Percentiles rank a stretch among this genome's conserved stretches.
Evolutionary conservation across 2,113 vertebrate genomes (phyloP).

Genomic region (Centrocercus urophasianus): DNA sequence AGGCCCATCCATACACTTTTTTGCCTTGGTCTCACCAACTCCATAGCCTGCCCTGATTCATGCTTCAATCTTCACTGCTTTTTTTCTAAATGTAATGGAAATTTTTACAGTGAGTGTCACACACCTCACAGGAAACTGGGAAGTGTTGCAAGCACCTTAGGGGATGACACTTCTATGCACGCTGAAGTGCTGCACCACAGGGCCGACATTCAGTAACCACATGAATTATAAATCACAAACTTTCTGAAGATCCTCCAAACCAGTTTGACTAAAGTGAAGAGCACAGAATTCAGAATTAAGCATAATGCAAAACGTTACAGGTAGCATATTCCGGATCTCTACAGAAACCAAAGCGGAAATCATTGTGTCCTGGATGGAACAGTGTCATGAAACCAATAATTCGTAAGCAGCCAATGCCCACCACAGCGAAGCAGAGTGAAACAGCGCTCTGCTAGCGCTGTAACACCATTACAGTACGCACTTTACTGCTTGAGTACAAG

Average conservation of each 20-base stretch:
- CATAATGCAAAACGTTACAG: rapidly evolving
- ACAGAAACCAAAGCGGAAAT: not conserved
- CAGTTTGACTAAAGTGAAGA: not conserved
- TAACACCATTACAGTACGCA: not conserved
- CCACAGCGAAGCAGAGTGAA: not conserved
- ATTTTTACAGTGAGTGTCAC: not conserved
- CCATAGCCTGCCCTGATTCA: not conserved
- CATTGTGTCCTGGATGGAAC: not conserved
- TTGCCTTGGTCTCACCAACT: not conserved
- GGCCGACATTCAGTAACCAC: not conserved
- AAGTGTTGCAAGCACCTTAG: not conserved
- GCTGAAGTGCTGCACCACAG: not conserved
- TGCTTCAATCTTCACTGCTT: not conserved
- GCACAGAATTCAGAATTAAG: not conserved
- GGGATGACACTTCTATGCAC: not conserved
- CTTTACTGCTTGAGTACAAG: not conserved
- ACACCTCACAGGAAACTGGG: not conserved
- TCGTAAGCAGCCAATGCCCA: not conserved
- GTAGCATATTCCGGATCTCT: not conserved
- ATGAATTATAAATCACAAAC: not conserved
- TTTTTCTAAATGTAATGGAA: not conserved
- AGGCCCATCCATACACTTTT: not conserved
- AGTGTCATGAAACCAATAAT: not conserved
- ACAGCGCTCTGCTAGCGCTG: not conserved
- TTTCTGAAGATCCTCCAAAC: not conserved